Percentiles rank a stretch among this genome's conserved stretches.
phyloP scores from a whole-genome alignment of 1,140 invertebrate genomes.

The Drusus annulatus region DNA sequence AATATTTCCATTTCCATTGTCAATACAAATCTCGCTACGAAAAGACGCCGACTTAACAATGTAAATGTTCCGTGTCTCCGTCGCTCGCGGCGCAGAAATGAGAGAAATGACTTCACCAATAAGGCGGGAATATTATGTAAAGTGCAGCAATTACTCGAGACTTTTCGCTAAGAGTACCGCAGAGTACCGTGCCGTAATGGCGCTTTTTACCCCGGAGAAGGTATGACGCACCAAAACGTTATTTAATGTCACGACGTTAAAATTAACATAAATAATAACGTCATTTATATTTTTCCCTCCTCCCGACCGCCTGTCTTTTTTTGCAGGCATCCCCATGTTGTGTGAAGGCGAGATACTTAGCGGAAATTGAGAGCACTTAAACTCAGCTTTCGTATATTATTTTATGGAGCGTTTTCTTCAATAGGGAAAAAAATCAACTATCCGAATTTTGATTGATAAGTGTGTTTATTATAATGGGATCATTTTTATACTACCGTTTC shows the following conservation, averaged over 20 bases:
- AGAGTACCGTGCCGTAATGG: constrained; percentile 31
- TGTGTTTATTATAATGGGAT: too few species aligned
- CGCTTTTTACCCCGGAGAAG: constrained; percentile 49
- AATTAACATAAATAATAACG: constrained; percentile 61
- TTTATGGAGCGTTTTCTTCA: constrained; percentile 33
- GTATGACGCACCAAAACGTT: constrained; percentile 58
- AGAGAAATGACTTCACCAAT: constrained; percentile 57
- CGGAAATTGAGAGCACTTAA: constrained; percentile 59
- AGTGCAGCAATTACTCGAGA: constrained; percentile 59
- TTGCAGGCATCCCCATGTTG: constrained; percentile 7
- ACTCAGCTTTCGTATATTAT: constrained; percentile 57
- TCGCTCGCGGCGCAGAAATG: constrained; percentile 12
- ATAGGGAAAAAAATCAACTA: too few species aligned
- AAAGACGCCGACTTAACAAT: constrained; percentile 21
- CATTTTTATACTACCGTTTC: too few species aligned
- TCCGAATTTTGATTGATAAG: too few species aligned
- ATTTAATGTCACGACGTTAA: constrained; percentile 59
- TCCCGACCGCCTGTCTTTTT: constrained; percentile 24
- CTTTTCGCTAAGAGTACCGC: constrained; percentile 53
- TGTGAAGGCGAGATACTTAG: constrained; percentile 51
- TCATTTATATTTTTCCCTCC: constrained; percentile 58
- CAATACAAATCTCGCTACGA: constrained; percentile 28
- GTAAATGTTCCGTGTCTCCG: constrained; percentile 31
- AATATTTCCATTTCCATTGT: constrained; percentile 31
- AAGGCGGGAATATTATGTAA: constrained; percentile 59